phyloP scores from a whole-genome alignment of 64 coral and sea anemone genomes.

The Montipora foliosa region DNA sequence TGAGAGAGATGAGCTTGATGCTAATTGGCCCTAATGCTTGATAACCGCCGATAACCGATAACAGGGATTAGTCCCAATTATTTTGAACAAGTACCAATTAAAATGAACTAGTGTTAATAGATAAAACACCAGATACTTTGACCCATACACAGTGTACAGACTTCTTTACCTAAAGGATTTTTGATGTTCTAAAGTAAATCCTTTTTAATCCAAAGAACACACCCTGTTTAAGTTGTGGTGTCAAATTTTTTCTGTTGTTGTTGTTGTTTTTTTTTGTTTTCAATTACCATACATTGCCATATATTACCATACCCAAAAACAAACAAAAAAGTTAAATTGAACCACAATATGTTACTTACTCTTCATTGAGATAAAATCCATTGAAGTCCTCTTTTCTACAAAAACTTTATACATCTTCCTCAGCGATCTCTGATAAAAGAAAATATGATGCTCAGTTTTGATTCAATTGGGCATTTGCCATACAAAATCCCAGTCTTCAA shows the following conservation, averaged over 20 bases:
- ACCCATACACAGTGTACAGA: background rate
- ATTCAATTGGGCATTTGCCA: slow-evolving; percentile 7
- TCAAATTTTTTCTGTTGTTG: background rate
- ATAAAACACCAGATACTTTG: background rate
- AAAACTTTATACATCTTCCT: slow-evolving; percentile 29
- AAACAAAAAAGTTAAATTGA: background rate
- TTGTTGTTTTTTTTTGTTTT: background rate
- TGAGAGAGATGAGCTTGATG: slow-evolving; percentile 23
- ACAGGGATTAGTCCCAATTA: slow-evolving; percentile 55
- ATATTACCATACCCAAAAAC: background rate
- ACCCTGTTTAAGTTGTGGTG: background rate
- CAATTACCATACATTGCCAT: background rate
- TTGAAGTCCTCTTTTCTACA: slow-evolving; percentile 21
- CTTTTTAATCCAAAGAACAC: slow-evolving; percentile 18
- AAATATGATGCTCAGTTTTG: slow-evolving; percentile 7
- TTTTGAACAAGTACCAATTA: slow-evolving; percentile 57
- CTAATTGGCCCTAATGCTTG: slow-evolving; percentile 43
- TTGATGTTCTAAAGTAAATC: background rate
- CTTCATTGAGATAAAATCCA: slow-evolving; percentile 10
- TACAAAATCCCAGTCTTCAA: slow-evolving; percentile 25
- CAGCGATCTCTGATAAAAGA: slow-evolving; percentile 19
- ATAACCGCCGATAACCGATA: slow-evolving; percentile 60
- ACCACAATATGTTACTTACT: slow-evolving; percentile 14
- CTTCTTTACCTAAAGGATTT: slow-evolving; percentile 4
- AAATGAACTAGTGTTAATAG: slow-evolving; percentile 25